Base-by-base conservation (phyloP, 1,140 invertebrate genomes). In the Drosophila pandora region DNA sequence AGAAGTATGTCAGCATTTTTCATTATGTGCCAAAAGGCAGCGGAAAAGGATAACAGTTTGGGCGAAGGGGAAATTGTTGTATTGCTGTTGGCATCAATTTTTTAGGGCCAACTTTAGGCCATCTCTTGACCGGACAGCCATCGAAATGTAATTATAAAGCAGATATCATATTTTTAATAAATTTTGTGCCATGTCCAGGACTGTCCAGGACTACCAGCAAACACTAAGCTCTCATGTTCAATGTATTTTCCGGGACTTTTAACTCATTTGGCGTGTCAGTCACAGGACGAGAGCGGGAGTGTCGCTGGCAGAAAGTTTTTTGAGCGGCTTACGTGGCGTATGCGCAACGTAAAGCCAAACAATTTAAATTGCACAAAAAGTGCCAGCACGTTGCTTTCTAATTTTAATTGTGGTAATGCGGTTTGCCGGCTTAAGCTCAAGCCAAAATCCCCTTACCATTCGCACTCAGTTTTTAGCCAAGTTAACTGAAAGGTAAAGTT, bases 321-420 rank as follows among this genome's bases (percentile, higher is more conserved):
- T 50, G 64, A 55, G 63, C 70, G 48, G 57, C 71, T 68, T 75
- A 80, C 41, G 76, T 68, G 76, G 76, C 76, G 76, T 78, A 72
- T 78, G 75, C 67, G 52, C 69, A 72, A 72, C 68, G 60, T 55
- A 78, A 77, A 78, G 75, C 75, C 67, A 53, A 73, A 72, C 57
- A 71, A 78, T 78, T 79, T 79, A 65, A 79, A 80, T 80, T 80
- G 73, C 41, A 65, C 69, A 58, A 75, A 74, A 79, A 72, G 64
- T 70, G 63, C 54, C 48, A 39, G 61, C 41, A 61, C 73, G 56
- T 76, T 76, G 60, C 72, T 69, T 76, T 76, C 65, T 76, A 76
- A 81, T 69, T 80, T 80, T 80, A 77, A 81, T 81, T 77, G 78
- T 76, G 72, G 60, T 57, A 71, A 56, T 81, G 78, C 61, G 78